Evolutionary conservation across 2,797 vertebrate species (phyloP).

Genomic region (Zenarchopterus dispar): DNA sequence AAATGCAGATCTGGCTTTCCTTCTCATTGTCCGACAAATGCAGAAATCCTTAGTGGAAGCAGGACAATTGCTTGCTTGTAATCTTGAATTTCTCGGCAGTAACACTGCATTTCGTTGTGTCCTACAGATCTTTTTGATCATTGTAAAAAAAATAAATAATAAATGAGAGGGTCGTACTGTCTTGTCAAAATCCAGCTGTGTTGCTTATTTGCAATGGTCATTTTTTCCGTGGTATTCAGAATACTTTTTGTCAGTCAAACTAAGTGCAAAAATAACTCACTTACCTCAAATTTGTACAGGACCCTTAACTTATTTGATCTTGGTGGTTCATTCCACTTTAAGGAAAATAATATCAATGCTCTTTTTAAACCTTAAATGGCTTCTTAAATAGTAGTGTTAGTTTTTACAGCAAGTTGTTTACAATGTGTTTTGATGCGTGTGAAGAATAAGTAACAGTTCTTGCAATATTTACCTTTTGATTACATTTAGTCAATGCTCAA

Average conservation of each 20-base stretch:
- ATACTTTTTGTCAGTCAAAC: not conserved
- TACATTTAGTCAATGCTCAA: not conserved
- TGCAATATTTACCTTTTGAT: not conserved
- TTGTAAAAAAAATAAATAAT: constrained; percentile 35
- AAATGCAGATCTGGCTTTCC: constrained; percentile 54
- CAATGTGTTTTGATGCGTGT: not conserved
- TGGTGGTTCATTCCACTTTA: not conserved
- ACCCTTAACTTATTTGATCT: constrained; percentile 2
- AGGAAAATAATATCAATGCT: too few species aligned
- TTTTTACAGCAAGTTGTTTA: not conserved
- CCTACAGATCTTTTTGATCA: constrained; percentile 55
- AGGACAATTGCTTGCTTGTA: constrained; percentile 63
- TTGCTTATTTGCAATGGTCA: constrained; percentile 3
- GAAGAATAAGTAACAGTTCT: not conserved
- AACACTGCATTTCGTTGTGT: constrained; percentile 28
- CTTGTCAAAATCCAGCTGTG: constrained; percentile 17
- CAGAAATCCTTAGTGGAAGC: constrained; percentile 24
- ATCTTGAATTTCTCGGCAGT: constrained; percentile 23
- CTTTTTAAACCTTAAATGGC: too few species aligned
- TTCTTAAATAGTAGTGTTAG: not conserved
- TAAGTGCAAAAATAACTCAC: not conserved
- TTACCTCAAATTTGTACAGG: constrained; percentile 6
- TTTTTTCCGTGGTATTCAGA: constrained; percentile 14
- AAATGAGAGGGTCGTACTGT: constrained; percentile 44
- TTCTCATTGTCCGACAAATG: constrained; percentile 9